Base-by-base conservation (phyloP, 2,888 invertebrate species). In the Leistus spinibarbis region DNA sequence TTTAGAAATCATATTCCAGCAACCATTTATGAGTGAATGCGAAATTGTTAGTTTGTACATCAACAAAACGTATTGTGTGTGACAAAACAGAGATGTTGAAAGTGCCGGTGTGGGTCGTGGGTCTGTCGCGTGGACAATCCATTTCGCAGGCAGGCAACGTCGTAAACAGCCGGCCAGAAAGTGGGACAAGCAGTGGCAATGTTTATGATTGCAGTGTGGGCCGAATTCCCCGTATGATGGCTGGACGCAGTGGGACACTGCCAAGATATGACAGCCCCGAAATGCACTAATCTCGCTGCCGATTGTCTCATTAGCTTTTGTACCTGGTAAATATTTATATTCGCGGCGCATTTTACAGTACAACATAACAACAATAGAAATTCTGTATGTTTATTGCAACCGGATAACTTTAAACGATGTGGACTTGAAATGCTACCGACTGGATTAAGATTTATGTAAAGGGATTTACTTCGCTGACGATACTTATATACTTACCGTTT, bases 251-350 rank as follows among this genome's bases (percentile, higher is more conserved):
- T 17, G 16, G 20, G 56, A 24, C 17, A 7, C 23, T 22, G 27
- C 10, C 4, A 68, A 69, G 69, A 69, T n/a, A n/a, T 57, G 69
- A 56, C 57, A 60, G 68, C 3, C 57, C 69, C 56, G 54, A 53
- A 10, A 22, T 19, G 13, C 16, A 19, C 3, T 20, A 22, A 67
- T 54, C 54, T 9, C n/a, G 23, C 17, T 16, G 64, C 4, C 64
- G 40, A 22, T 9, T 24, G 67, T 54, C 54, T 54, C 67, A 54
- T 17, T 67, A 54, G 54, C 67, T 40, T 67, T 67, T 67, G 54
- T 67, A 54, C 20, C 67, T 19, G 69, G 60, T 69, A 69, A 69
- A 69, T 69, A 69, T 69, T 69, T 69, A 69, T 60, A 57, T 24
- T 57, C 24, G 19, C n/a, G 56, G 23, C 24, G 24, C 23, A 22